Percentiles rank a stretch among this genome's conserved stretches.
Conservation (phyloP, 2,888 invertebrate genomes). For the Heliconius sara region DNA sequence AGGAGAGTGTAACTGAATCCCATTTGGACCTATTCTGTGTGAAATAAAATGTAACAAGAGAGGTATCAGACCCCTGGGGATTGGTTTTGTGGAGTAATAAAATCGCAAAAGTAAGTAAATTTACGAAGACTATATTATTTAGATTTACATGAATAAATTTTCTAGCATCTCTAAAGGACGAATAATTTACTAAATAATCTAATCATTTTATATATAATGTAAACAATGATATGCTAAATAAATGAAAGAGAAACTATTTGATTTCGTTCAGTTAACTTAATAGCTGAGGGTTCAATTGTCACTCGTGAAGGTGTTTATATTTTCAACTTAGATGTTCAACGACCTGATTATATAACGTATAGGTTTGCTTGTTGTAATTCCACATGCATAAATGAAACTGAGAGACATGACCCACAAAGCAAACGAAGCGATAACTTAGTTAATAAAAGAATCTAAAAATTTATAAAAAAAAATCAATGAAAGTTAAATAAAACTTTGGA, state of each 20-base stretch:
- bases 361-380: not conserved
- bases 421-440: too few relatives aligned
- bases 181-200: not conserved
- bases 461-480: constrained; percentile 11
- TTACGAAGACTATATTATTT: constrained; percentile 39
- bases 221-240: not conserved
- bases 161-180: not conserved
- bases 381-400: not conserved
- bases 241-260: too few relatives aligned
- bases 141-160: constrained; percentile 29
- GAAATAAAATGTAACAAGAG: constrained; percentile 49
- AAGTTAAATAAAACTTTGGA: constrained; percentile 25
- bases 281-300: not conserved
- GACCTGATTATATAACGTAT: too few relatives aligned
- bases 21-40: constrained; percentile 48
- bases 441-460: not conserved
- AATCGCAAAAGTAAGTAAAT: constrained; percentile 45
- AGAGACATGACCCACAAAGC: not conserved
- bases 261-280: not conserved
- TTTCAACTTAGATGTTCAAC: too few relatives aligned
- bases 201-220: not conserved
- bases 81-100: constrained; percentile 46
- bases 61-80: constrained; percentile 35
- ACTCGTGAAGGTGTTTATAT: not conserved
- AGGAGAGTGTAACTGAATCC: constrained; percentile 50